phyloP scores from a whole-genome alignment of 1,140 invertebrate genomes.

The Nomia melanderi region DNA sequence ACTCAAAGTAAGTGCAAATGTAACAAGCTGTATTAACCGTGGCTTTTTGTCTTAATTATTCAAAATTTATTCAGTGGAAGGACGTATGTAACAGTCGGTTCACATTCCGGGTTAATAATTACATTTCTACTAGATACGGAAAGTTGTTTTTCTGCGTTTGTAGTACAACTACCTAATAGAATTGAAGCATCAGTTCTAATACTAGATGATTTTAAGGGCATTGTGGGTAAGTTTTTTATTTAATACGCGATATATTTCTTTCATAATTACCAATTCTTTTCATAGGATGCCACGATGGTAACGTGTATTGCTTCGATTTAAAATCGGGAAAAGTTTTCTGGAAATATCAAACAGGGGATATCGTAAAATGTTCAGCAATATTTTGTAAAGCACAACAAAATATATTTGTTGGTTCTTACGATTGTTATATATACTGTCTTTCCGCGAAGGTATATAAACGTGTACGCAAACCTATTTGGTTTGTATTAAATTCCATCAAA shows the following conservation, averaged over 20 bases:
- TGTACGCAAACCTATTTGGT: background rate
- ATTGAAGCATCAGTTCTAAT: slow-evolving; percentile 82
- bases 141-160: slow-evolving; percentile 67
- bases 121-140: slow-evolving; percentile 77
- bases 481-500: background rate
- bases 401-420: slow-evolving; percentile 87
- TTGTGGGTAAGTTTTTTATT: slow-evolving; percentile 73
- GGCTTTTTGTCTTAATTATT: slow-evolving; percentile 4
- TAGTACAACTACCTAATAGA: slow-evolving; percentile 78
- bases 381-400: slow-evolving; percentile 70
- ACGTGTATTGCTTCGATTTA: slow-evolving; percentile 84
- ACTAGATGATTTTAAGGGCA: slow-evolving; percentile 68
- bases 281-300: slow-evolving; percentile 86
- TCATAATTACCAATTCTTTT: slow-evolving; percentile 44
- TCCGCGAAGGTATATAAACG: slow-evolving; percentile 80
- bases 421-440: slow-evolving; percentile 84
- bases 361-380: slow-evolving; percentile 86
- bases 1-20: slow-evolving; percentile 78
- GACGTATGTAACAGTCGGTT: slow-evolving; percentile 81
- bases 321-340: slow-evolving; percentile 82
- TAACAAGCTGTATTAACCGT: background rate
- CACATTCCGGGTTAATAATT: slow-evolving; percentile 83
- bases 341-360: slow-evolving; percentile 83
- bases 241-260: background rate
- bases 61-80: slow-evolving; percentile 63